These are phyloP conservation scores for Cephus pygmeus DNA, from an alignment of 2,888 invertebrate genomes.

Conservation along the genomic window DNA sequence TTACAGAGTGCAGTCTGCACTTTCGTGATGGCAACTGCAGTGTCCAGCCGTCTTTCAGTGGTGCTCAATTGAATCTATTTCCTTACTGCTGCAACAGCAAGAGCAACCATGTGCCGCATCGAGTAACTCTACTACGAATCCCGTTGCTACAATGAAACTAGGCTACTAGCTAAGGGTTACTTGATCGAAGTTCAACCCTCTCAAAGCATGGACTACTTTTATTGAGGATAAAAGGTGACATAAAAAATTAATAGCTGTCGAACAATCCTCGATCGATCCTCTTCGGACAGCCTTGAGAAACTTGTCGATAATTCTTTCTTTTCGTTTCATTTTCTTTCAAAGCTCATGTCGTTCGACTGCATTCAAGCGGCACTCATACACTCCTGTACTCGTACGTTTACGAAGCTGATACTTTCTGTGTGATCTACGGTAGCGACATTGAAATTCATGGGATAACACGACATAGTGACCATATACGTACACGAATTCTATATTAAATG, in stretches of 20 bases:
- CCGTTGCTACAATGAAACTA: not conserved
- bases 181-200: not conserved
- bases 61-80: conserved; percentile 35
- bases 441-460: conserved; percentile 50
- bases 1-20: conserved; percentile 43
- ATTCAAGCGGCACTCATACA: not conserved
- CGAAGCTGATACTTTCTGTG: not conserved
- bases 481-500: not conserved
- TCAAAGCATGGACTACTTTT: not conserved
- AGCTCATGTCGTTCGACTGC: conserved; percentile 1
- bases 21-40: conserved; percentile 49
- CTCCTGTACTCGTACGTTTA: not conserved
- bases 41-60: conserved; percentile 42
- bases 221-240: not conserved
- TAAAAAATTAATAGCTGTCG: not conserved
- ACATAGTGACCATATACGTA: conserved; percentile 36
- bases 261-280: not conserved
- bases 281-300: not conserved
- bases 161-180: not conserved
- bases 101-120: not conserved
- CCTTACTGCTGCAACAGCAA: not conserved
- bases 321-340: not conserved
- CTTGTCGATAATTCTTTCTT: not conserved
- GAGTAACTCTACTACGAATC: not conserved
- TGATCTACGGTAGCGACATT: conserved; percentile 23